These are phyloP conservation scores for Eurystomus glaucurus DNA, from an alignment of 2,797 vertebrate genomes.

Conservation along the genomic window DNA sequence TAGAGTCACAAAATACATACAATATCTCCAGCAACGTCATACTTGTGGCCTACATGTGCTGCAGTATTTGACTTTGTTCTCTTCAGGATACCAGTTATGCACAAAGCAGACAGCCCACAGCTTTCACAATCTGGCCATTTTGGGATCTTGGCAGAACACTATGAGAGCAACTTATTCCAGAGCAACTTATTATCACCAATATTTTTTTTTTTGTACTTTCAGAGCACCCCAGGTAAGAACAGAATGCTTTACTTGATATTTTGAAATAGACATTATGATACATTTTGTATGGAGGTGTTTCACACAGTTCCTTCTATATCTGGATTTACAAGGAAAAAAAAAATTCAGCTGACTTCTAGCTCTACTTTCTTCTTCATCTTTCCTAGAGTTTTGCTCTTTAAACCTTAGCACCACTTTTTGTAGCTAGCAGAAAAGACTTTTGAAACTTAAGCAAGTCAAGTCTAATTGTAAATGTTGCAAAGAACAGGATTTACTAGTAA, in stretches of 20 bases:
- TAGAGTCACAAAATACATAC: background rate
- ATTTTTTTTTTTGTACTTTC: background rate
- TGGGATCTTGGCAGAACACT: slow-evolving; percentile 21
- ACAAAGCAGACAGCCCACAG: slow-evolving; percentile 32
- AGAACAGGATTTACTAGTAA: background rate
- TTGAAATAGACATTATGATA: background rate
- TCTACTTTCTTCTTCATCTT: background rate
- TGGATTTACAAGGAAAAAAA: background rate
- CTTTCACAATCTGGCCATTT: slow-evolving; percentile 44
- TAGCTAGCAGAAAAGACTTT: background rate
- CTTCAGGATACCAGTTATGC: slow-evolving; percentile 21
- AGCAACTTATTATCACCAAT: background rate
- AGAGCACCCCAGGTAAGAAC: background rate
- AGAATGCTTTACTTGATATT: background rate
- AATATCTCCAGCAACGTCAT: background rate
- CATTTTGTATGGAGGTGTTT: background rate
- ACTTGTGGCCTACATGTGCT: slow-evolving; percentile 3
- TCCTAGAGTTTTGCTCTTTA: background rate
- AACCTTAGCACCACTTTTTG: background rate
- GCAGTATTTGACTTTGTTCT: slow-evolving; percentile 42
- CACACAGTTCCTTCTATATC: background rate
- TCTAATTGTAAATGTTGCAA: background rate
- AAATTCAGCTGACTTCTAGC: background rate
- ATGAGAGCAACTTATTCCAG: slow-evolving; percentile 1
- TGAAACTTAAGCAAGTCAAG: background rate